These are phyloP conservation scores for Anthonomus grandis DNA, from an alignment of 1,140 invertebrate genomes.

Conservation along the genomic window DNA sequence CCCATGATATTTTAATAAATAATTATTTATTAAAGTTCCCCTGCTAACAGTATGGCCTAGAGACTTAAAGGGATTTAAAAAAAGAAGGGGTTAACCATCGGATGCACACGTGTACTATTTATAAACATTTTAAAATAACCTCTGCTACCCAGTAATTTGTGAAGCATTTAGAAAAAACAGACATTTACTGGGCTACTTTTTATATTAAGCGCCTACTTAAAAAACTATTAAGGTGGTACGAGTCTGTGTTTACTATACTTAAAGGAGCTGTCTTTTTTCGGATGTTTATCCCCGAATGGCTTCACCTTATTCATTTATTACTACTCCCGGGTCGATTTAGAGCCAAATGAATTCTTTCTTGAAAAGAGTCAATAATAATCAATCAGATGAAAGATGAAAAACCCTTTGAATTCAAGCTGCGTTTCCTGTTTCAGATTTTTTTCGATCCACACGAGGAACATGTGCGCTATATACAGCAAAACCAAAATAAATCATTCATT, in stretches of 20 bases:
- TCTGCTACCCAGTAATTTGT: slow-evolving; percentile 26
- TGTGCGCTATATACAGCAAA: slow-evolving; percentile 7
- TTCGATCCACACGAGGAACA: slow-evolving; percentile 12
- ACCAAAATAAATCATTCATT: slow-evolving; percentile 17
- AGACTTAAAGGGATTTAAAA: slow-evolving; percentile 20
- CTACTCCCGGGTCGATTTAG: too few species aligned
- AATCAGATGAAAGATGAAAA: too few species aligned
- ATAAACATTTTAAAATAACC: slow-evolving; percentile 28
- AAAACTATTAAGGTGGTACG: slow-evolving; percentile 11
- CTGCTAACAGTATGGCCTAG: slow-evolving; percentile 3
- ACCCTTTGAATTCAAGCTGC: slow-evolving; percentile 9
- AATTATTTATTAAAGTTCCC: too few species aligned
- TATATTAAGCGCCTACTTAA: slow-evolving; percentile 23
- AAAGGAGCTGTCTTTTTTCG: too few species aligned
- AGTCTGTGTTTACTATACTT: not conserved
- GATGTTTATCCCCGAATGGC: too few species aligned
- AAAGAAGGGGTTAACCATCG: slow-evolving; percentile 27
- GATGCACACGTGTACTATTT: slow-evolving; percentile 27
- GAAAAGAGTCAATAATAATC: too few species aligned
- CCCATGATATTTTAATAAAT: too few species aligned
- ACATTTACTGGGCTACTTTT: slow-evolving; percentile 24
- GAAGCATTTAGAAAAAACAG: slow-evolving; percentile 25
- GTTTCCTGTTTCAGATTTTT: slow-evolving; percentile 24
- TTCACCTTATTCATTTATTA: too few species aligned
- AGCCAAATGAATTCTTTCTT: too few species aligned